These are phyloP conservation scores for Molossus molossus DNA, from an alignment of 2,797 vertebrate species.

Conservation along the genomic window DNA sequence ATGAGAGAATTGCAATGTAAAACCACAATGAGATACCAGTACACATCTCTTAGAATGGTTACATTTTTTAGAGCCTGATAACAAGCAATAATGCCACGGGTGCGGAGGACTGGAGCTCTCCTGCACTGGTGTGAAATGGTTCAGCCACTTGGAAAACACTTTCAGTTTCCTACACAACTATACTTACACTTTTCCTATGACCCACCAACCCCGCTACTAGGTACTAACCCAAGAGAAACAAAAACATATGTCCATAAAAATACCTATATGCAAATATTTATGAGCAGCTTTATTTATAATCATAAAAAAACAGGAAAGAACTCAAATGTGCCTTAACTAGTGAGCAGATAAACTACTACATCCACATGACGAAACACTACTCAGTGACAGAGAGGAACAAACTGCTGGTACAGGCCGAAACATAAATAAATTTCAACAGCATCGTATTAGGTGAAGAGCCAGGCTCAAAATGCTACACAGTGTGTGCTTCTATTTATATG, in stretches of 20 bases:
- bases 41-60: not conserved
- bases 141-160: not conserved
- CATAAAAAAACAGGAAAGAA: not conserved
- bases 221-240: not conserved
- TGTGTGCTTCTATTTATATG: not conserved
- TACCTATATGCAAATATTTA: not conserved
- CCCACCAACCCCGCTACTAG: not conserved
- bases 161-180: not conserved
- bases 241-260: not conserved
- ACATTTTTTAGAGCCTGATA: not conserved
- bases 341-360: not conserved
- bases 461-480: not conserved
- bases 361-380: not conserved
- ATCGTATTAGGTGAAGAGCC: not conserved
- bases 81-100: not conserved
- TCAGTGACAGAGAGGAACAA: not conserved
- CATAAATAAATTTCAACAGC: not conserved
- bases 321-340: not conserved
- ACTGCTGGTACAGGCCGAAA: not conserved
- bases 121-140: accelerated
- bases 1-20: constrained; percentile 26
- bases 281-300: not conserved
- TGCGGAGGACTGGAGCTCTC: not conserved
- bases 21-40: not conserved
- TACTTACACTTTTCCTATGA: not conserved